Evolutionary conservation across 2,888 invertebrate genomes (phyloP).

Genomic region (Entomobrya proxima): DNA sequence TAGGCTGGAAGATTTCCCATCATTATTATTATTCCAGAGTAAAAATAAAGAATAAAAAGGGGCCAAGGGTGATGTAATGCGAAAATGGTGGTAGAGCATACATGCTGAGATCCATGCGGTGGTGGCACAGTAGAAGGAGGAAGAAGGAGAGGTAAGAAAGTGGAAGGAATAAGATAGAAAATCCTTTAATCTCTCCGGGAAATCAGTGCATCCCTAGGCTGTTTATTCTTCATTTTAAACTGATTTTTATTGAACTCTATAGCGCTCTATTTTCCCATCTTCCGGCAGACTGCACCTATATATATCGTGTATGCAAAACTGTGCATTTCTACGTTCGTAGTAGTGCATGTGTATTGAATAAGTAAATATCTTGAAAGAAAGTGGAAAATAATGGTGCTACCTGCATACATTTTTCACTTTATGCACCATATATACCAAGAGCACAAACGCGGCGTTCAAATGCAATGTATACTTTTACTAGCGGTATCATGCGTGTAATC

Average conservation of each 20-base stretch:
- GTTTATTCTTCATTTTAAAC: constrained; percentile 67
- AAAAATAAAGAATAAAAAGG: constrained; percentile 39
- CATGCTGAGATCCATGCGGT: not conserved
- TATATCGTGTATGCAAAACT: not conserved
- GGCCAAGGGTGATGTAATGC: constrained; percentile 40
- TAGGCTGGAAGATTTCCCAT: constrained; percentile 56
- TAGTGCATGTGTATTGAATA: not conserved
- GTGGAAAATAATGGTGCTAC: constrained; percentile 23
- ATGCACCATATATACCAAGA: not conserved
- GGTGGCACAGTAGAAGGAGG: not conserved
- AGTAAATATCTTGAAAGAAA: constrained; percentile 8
- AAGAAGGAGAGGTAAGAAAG: constrained; percentile 47
- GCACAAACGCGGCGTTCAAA: not conserved
- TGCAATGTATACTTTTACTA: not conserved
- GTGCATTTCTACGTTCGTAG: not conserved
- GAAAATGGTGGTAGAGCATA: not conserved
- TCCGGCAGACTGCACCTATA: constrained; percentile 14
- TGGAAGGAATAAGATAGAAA: constrained; percentile 56
- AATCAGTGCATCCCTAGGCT: constrained; percentile 63
- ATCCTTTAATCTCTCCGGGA: constrained; percentile 65
- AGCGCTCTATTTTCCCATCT: constrained; percentile 45
- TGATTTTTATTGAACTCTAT: constrained; percentile 62
- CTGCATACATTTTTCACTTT: not conserved
- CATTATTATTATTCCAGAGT: constrained; percentile 55
- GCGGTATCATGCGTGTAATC: constrained; percentile 47